These are phyloP conservation scores for Chrysopa pallens DNA, from an alignment of 1,140 invertebrate genomes.

Conservation along the genomic window DNA sequence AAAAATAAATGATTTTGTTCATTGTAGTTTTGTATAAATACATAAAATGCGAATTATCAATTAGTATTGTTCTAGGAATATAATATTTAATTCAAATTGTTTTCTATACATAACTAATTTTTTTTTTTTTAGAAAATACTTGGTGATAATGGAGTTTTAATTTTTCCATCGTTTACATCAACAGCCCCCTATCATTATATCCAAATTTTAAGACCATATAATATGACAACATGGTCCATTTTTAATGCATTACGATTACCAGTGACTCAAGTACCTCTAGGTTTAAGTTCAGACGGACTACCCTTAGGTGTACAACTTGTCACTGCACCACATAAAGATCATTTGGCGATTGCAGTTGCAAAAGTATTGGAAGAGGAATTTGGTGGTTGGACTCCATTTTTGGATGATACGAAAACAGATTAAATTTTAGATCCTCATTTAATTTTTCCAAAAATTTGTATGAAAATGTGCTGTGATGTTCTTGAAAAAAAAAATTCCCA, in stretches of 20 bases:
- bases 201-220: constrained; percentile 59
- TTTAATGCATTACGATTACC: constrained; percentile 78
- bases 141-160: constrained; percentile 59
- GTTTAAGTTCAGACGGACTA: constrained; percentile 48
- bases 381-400: constrained; percentile 64
- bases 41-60: too few relatives aligned
- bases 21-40: too few relatives aligned
- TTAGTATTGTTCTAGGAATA: too few relatives aligned
- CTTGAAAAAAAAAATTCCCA: too few relatives aligned
- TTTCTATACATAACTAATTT: too few relatives aligned
- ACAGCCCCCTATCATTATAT: constrained; percentile 75
- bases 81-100: too few relatives aligned
- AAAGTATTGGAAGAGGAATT: constrained; percentile 61
- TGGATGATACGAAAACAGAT: neutral
- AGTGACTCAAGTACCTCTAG: constrained; percentile 64
- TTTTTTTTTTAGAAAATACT: constrained; percentile 45
- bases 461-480: too few relatives aligned
- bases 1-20: too few relatives aligned
- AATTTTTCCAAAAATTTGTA: too few relatives aligned
- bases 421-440: too few relatives aligned
- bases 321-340: constrained; percentile 57
- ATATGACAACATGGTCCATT: constrained; percentile 76
- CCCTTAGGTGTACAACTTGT: constrained; percentile 73
- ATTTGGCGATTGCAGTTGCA: constrained; percentile 67
- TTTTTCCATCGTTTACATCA: constrained; percentile 69